Evolutionary conservation across 2,797 vertebrate genomes (phyloP), one percentile per base, ranked within the genome.

Genomic region (Stomatorhinus walkeri): DNA sequence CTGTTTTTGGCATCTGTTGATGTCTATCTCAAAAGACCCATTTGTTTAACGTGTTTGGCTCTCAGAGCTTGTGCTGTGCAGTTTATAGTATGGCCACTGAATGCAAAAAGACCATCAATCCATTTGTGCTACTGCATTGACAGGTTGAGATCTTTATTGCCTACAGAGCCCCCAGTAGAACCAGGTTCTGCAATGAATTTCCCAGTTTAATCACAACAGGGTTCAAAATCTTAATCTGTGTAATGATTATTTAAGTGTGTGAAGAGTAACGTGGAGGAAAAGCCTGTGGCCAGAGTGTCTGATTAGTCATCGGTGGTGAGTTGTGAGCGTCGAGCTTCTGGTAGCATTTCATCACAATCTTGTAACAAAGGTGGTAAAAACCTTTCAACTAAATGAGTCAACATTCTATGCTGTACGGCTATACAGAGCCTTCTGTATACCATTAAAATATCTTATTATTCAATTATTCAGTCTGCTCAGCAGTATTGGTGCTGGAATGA

Each of bases 91-190:
- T 91, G 91, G 90, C 91, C 94, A 92, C 92, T 94, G 93, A 93
- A 94, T 93, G 91, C 91, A 93, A 92, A 93, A 92, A 92, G 92
- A 94, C 94, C 91, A 94, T 95, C 94, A 94, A 94, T 93, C 92
- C 90, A 10, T 87, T 90, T 48, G 90, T 86, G 91, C 48, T 32
- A 59, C 48, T 51, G 3, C 40, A 16, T 19, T 51, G 43, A 59
- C 9, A 48, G n/a, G 43, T 1, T 46, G 48, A 24, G 56, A 86
- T 89, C 86, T 72, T 43, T 49, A 61, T 61, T 68, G 88, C 59
- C 46, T 86, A 4, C 43, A 12, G 48, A 49, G 14, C 24, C 59
- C 10, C 40, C 76, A 12, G 81, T 14, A 36, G 56, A 68, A n/a
- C 56, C 14, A n/a, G 16, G 22, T 14, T 5, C 46, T 51, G 84